A percentile compares a stretch with the other conserved stretches of the same genome.
These are phyloP conservation scores for Triplophysa tibetana DNA, from an alignment of 2,113 vertebrate species.

Conservation along the genomic window DNA sequence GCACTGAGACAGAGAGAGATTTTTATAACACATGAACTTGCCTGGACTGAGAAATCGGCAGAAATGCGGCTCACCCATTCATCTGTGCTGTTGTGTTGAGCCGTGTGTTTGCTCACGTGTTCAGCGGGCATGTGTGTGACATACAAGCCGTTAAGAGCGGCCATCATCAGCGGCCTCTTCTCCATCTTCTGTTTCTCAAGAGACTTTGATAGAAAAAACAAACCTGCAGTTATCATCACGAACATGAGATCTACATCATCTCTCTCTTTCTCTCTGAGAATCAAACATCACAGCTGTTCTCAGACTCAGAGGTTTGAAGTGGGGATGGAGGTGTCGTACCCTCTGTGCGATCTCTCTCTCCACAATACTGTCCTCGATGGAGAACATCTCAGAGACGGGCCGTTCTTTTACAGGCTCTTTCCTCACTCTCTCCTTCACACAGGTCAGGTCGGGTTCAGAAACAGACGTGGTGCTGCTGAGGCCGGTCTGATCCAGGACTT, in stretches of 20 bases:
- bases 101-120: constrained; percentile 82
- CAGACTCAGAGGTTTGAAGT: too few relatives aligned
- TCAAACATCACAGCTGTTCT: too few relatives aligned
- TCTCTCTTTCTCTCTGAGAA: too few relatives aligned
- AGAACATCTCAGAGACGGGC: constrained; percentile 96
- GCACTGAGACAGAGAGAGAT: constrained; percentile 72
- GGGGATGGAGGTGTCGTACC: constrained; percentile 69
- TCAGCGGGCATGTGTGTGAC: constrained; percentile 85
- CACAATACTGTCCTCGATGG: constrained; percentile 95
- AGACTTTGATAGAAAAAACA: constrained; percentile 80
- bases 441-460: constrained; percentile 94
- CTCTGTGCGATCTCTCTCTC: constrained; percentile 93
- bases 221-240: constrained; percentile 62
- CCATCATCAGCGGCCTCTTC: constrained; percentile 87
- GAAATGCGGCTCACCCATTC: constrained; percentile 78
- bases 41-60: not conserved
- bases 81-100: constrained; percentile 77
- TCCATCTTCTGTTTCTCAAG: constrained; percentile 98
- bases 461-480: constrained; percentile 86
- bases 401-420: constrained; percentile 95
- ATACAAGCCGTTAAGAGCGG: constrained; percentile 87
- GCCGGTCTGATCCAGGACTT: constrained; percentile 72
- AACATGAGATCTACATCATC: constrained; percentile 53
- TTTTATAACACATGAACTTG: not conserved
- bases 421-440: constrained; percentile 92